Base-by-base conservation (phyloP, 2,888 invertebrate species). In the Acleris cristana region DNA sequence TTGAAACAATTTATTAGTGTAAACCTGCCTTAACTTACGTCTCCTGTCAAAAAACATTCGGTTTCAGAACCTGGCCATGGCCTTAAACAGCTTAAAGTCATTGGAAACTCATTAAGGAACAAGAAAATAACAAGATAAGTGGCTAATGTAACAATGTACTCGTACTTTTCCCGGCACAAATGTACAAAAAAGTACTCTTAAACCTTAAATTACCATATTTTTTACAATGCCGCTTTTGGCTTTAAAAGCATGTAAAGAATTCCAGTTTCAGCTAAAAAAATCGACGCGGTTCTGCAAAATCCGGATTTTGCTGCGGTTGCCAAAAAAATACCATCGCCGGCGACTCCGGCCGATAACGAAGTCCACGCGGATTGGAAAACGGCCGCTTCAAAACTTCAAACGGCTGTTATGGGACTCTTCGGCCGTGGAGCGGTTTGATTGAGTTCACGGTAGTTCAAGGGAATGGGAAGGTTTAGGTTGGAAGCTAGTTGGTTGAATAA, bases 311-410 rank as follows among this genome's bases (percentile, higher is more conserved):
- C 77, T 82, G 86, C 79, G 87, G 86, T 84, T 77, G 79, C 75
- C 75, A 74, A 79, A 83, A 86, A 84, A 79, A 74, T 70, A 73
- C 18, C 48, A 48, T 18, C 48, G 8, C 18, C 16, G 75, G 76
- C 76, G 83, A 83, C 83, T 86, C 86, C 86, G 85, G 57, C 74
- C 81, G 84, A 84, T 86, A 86, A 83, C 86, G 83, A 83, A 86
- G 79, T 81, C 73, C 63, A 76, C 73, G 59, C 61, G 71, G 71
- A 73, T 73, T 69, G 71, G 70, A 65, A 60, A 66, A 59, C 66
- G 66, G 68, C 69, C 40, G 40, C 40, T 48, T n/a, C 48, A 40
- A 40, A 40, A 18, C 48, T 14, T n/a, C 18, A 48, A 48, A 48
- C n/a, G 48, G 48, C 18, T 48, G 48, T 60, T 30, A 34, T 14